phyloP scores from a whole-genome alignment of 2,888 invertebrate species.

The Conus canariensis region DNA sequence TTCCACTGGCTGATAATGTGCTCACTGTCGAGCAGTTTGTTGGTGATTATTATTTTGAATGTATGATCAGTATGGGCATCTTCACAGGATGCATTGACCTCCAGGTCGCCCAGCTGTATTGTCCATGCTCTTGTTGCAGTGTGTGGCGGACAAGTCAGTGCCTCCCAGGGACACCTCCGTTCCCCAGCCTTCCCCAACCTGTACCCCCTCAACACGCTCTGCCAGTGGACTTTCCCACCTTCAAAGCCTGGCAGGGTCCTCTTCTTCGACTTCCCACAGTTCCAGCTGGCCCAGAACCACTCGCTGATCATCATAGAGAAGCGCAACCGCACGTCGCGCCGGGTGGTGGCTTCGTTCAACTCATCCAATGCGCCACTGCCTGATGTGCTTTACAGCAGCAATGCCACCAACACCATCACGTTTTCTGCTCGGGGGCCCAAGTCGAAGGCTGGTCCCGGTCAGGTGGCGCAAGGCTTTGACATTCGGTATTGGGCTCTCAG shows the following conservation, averaged over 20 bases:
- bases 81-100: too few species aligned
- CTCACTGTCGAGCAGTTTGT: too few species aligned
- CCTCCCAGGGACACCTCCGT: slow-evolving; percentile 77
- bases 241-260: slow-evolving; percentile 28
- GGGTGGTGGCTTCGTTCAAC: background rate
- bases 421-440: slow-evolving; percentile 8
- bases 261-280: slow-evolving; percentile 41
- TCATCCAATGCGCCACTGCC: background rate
- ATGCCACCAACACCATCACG: slow-evolving; percentile 13
- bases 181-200: slow-evolving; percentile 83
- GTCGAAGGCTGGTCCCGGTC: background rate
- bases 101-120: too few species aligned
- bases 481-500: slow-evolving; percentile 31
- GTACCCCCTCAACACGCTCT: slow-evolving; percentile 83
- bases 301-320: slow-evolving; percentile 27
- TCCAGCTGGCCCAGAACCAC: slow-evolving; percentile 46
- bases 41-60: too few species aligned
- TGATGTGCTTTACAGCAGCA: slow-evolving; percentile 20
- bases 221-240: slow-evolving; percentile 84
- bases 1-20: too few species aligned
- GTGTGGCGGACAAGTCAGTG: slow-evolving; percentile 40
- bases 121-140: slow-evolving; percentile 20
- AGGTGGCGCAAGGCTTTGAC: slow-evolving; percentile 40
- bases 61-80: too few species aligned
- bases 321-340: background rate